These are phyloP conservation scores for Platyura marginata DNA, from an alignment of 1,140 invertebrate genomes.

Conservation along the genomic window DNA sequence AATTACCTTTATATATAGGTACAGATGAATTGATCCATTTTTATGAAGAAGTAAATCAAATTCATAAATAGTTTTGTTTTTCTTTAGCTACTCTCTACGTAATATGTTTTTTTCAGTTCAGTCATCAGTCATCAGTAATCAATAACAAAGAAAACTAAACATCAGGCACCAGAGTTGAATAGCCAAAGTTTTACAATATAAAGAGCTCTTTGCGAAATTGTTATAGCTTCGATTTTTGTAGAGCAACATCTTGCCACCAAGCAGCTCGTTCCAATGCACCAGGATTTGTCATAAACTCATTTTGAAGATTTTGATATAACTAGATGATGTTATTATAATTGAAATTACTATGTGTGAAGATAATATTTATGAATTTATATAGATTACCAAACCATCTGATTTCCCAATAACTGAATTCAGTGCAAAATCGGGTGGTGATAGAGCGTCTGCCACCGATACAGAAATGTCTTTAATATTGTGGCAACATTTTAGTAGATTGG, in stretches of 20 bases:
- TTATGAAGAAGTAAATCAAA: no score
- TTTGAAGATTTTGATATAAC: constrained; percentile 70
- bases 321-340: constrained; percentile 26
- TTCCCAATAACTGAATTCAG: constrained; percentile 69
- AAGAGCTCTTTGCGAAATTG: no score
- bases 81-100: no score
- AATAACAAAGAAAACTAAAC: no score
- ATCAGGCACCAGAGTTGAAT: no score
- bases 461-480: constrained; percentile 51
- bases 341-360: not conserved
- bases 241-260: constrained; percentile 61
- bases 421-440: constrained; percentile 76
- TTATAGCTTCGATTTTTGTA: constrained; percentile 1
- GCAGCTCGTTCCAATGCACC: constrained; percentile 49
- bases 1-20: no score
- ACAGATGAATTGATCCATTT: no score
- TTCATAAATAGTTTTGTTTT: no score
- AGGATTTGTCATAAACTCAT: constrained; percentile 47
- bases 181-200: no score
- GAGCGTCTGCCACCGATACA: constrained; percentile 60
- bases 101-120: no score
- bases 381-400: constrained; percentile 56
- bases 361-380: constrained; percentile 1
- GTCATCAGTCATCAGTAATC: no score
- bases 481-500: constrained; percentile 49